These are phyloP conservation scores for Gymnosoma rotundatum DNA, from an alignment of 2,888 invertebrate genomes.

Conservation along the genomic window DNA sequence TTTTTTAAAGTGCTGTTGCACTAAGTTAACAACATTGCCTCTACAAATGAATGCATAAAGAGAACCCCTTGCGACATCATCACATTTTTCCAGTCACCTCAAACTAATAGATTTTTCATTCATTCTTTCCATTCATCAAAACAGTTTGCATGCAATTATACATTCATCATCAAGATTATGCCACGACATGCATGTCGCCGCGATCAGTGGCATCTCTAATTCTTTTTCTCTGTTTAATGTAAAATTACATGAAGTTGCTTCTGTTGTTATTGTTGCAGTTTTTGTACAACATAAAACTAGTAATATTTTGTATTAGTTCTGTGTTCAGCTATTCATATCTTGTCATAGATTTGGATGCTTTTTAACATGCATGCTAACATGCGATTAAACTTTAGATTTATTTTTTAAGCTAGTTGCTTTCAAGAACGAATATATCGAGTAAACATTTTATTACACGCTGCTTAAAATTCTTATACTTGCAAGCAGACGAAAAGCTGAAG, in stretches of 20 bases:
- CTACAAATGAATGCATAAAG: slow-evolving; percentile 24
- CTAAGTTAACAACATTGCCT: slow-evolving; percentile 64
- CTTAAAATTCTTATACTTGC: not conserved
- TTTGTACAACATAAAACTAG: slow-evolving; percentile 36
- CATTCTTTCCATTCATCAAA: slow-evolving; percentile 72
- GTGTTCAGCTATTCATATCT: slow-evolving; percentile 67
- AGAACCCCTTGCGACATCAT: slow-evolving; percentile 29
- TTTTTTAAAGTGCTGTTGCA: slow-evolving; percentile 59
- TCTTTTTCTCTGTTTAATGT: slow-evolving; percentile 41
- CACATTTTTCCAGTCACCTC: slow-evolving; percentile 43
- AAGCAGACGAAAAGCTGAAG: not conserved
- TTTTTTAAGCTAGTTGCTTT: slow-evolving; percentile 29
- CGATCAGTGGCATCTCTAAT: slow-evolving; percentile 69
- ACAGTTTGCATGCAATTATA: slow-evolving; percentile 78
- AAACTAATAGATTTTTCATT: slow-evolving; percentile 65
- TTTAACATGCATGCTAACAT: slow-evolving; percentile 66
- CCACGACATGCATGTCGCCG: slow-evolving; percentile 76
- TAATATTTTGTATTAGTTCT: slow-evolving; percentile 69
- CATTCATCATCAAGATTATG: slow-evolving; percentile 81
- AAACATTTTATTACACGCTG: slow-evolving; percentile 38
- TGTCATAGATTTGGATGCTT: slow-evolving; percentile 68
- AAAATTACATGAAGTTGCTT: slow-evolving; percentile 29
- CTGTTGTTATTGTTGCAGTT: slow-evolving; percentile 28
- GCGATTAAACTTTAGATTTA: slow-evolving; percentile 55
- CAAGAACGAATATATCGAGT: slow-evolving; percentile 40